Conservation (phyloP, 2,113 vertebrate genomes). For the Thomomys bottae region DNA sequence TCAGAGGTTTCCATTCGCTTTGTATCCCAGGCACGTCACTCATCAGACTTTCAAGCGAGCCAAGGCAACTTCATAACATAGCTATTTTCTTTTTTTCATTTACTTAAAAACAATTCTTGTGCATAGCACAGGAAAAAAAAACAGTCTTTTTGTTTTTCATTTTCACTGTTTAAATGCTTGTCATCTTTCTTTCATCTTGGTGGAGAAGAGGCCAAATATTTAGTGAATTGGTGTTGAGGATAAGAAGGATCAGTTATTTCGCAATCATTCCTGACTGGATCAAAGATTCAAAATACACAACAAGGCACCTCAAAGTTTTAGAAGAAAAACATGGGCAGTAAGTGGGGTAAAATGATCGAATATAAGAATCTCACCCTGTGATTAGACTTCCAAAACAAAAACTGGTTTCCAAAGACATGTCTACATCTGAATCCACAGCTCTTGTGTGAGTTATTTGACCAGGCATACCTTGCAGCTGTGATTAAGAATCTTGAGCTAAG, state of each 20-base stretch:
- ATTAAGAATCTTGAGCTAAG: background rate
- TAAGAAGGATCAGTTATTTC: background rate
- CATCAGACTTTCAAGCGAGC: background rate
- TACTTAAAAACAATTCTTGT: background rate
- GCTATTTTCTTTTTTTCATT: background rate
- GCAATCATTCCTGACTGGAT: slow-evolving; percentile 4
- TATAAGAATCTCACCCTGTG: background rate
- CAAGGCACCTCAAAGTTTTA: background rate
- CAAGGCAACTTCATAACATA: background rate
- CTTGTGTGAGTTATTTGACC: background rate
- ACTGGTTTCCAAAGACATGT: too few relatives aligned
- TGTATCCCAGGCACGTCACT: background rate
- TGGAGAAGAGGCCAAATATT: background rate
- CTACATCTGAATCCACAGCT: background rate
- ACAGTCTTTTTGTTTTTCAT: background rate
- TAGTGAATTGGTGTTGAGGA: background rate
- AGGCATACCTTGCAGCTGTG: background rate
- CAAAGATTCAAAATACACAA: background rate
- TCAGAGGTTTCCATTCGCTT: background rate
- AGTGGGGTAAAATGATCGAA: too few relatives aligned
- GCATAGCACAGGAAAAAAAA: slow-evolving; percentile 34
- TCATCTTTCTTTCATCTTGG: background rate
- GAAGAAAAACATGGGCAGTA: background rate
- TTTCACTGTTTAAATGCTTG: background rate
- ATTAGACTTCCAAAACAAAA: background rate